A percentile compares a stretch with the other conserved stretches of the same genome.
Conservation (phyloP, 2,888 invertebrate genomes). For the Pseudococcus jackbeardsleyi region DNA sequence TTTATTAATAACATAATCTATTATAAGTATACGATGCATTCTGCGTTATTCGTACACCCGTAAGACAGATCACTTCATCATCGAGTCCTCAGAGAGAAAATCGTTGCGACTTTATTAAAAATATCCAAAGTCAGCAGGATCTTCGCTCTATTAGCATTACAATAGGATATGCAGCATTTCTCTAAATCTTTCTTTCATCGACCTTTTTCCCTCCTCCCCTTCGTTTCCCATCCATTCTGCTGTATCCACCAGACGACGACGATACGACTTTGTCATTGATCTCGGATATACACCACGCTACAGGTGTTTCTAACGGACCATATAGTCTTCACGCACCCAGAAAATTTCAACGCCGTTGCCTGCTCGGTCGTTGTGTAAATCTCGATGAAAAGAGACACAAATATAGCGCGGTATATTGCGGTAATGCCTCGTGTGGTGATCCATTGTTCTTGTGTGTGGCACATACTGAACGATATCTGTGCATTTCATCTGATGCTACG, state of each 20-base stretch:
- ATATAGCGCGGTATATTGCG: not conserved
- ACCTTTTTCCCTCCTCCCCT: not conserved
- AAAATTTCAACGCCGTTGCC: not conserved
- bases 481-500: not conserved
- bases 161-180: slow-evolving; percentile 18
- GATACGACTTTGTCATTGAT: slow-evolving; percentile 29
- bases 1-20: slow-evolving; percentile 46
- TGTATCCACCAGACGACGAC: not conserved
- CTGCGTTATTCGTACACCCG: not conserved
- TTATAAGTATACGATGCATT: not conserved
- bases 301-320: slow-evolving; percentile 31
- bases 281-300: not conserved
- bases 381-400: not conserved
- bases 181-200: not conserved
- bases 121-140: slow-evolving; percentile 40
- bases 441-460: not conserved
- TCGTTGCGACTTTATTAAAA: slow-evolving; percentile 45
- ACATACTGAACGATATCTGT: not conserved
- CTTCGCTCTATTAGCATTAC: slow-evolving; percentile 52
- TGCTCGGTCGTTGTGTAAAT: not conserved
- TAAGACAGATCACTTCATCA: slow-evolving; percentile 47
- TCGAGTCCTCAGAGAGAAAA: not conserved
- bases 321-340: slow-evolving; percentile 36
- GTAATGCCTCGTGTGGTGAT: not conserved
- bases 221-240: not conserved